These are phyloP conservation scores for Leptinotarsa haldemani DNA, from an alignment of 2,888 invertebrate species.

Conservation along the genomic window DNA sequence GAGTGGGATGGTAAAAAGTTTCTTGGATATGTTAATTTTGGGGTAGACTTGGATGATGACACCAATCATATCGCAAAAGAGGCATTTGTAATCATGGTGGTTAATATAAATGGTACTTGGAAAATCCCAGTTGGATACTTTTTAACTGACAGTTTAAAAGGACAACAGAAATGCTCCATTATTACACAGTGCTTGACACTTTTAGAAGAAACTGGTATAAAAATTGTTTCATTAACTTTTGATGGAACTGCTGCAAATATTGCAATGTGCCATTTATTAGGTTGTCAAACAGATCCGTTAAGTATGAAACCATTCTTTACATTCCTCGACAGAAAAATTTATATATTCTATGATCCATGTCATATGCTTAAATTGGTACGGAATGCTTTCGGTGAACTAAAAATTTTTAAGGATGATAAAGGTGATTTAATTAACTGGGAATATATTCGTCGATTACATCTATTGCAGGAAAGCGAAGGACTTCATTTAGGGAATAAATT, in stretches of 20 bases:
- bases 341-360: conserved; percentile 28
- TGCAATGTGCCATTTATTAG: too few relatives aligned
- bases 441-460: neutral
- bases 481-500: conserved; percentile 38
- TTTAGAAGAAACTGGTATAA: conserved; percentile 45
- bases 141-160: conserved; percentile 49
- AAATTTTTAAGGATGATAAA: neutral
- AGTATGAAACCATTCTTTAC: neutral
- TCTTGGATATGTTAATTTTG: conserved; percentile 54
- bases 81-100: conserved; percentile 52
- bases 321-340: conserved; percentile 1
- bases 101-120: conserved; percentile 49
- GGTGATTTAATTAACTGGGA: neutral
- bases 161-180: conserved; percentile 48
- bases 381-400: conserved; percentile 28
- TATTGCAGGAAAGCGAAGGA: conserved; percentile 32
- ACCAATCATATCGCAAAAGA: conserved; percentile 46
- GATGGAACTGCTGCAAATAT: too few relatives aligned
- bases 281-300: too few relatives aligned
- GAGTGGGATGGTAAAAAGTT: conserved; percentile 56
- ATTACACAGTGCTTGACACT: conserved; percentile 44
- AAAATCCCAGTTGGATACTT: conserved; percentile 55
- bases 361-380: conserved; percentile 35
- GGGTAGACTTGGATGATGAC: conserved; percentile 48
- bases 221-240: neutral